Percentiles rank a stretch among this genome's conserved stretches.
These are phyloP conservation scores for Erebia palarica DNA, from an alignment of 2,888 invertebrate genomes.

Conservation along the genomic window DNA sequence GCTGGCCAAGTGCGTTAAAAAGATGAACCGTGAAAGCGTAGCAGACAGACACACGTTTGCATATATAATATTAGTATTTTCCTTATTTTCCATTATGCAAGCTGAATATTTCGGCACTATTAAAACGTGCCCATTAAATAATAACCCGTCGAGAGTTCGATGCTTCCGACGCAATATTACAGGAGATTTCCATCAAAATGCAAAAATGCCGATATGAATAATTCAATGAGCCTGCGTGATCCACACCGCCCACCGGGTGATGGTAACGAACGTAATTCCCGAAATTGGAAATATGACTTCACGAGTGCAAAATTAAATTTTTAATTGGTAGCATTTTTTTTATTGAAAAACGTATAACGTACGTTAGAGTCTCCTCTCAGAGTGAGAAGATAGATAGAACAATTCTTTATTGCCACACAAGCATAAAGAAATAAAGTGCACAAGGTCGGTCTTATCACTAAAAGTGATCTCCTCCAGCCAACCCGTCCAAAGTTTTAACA, in stretches of 20 bases:
- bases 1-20: too few species aligned
- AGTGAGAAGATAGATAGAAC: too few species aligned
- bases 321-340: not conserved
- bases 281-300: slow-evolving; percentile 20
- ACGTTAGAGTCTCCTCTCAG: too few species aligned
- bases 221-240: slow-evolving; percentile 35
- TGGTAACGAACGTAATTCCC: slow-evolving; percentile 26
- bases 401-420: too few species aligned
- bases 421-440: too few species aligned
- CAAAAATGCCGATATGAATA: slow-evolving; percentile 37
- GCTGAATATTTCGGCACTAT: not conserved
- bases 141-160: not conserved
- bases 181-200: slow-evolving; percentile 34
- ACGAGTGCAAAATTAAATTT: slow-evolving; percentile 14
- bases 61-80: not conserved
- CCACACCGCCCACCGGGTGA: slow-evolving; percentile 19
- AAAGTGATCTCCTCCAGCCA: too few species aligned
- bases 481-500: too few species aligned
- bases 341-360: too few species aligned
- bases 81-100: not conserved
- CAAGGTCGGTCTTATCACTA: too few species aligned
- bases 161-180: slow-evolving; percentile 26
- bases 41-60: too few species aligned
- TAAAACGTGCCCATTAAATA: not conserved
- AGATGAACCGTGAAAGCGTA: too few species aligned